Conservation (phyloP, 2,888 invertebrate genomes). For the Erebia ligea region DNA sequence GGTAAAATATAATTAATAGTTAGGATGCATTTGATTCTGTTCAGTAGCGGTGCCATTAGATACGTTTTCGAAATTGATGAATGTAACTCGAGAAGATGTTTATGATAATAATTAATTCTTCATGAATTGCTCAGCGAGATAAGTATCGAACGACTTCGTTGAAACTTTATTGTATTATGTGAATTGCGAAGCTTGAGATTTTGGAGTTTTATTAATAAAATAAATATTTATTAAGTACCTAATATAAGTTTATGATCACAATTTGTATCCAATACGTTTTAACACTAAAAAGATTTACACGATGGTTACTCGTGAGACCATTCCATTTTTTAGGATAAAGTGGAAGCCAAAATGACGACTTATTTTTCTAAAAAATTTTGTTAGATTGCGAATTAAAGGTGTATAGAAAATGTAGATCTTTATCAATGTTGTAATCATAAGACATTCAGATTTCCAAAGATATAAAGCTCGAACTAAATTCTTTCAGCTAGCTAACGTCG, state of each 20-base stretch:
- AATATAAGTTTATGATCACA: conserved; percentile 29
- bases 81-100: neutral
- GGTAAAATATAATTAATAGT: conserved; percentile 35
- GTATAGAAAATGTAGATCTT: conserved; percentile 73
- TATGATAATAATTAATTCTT: neutral
- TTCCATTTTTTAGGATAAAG: conserved; percentile 76
- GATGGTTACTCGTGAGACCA: conserved; percentile 79
- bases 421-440: conserved; percentile 74
- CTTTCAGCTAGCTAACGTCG: conserved; percentile 65
- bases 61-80: conserved; percentile 34
- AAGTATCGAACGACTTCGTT: conserved; percentile 11
- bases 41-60: conserved; percentile 72
- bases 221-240: conserved; percentile 22
- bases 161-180: conserved; percentile 17
- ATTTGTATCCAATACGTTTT: conserved; percentile 28
- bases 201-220: conserved; percentile 22
- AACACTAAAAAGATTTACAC: conserved; percentile 29
- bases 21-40: conserved; percentile 47
- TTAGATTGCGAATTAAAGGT: conserved; percentile 75
- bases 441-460: conserved; percentile 80
- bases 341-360: conserved; percentile 81
- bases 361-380: conserved; percentile 82
- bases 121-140: conserved; percentile 27
- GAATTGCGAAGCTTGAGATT: conserved; percentile 30
- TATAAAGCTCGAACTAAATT: conserved; percentile 78